Evolutionary conservation across 2,113 vertebrate species (phyloP).

Genomic region (Anarhynchus alexandrinus): DNA sequence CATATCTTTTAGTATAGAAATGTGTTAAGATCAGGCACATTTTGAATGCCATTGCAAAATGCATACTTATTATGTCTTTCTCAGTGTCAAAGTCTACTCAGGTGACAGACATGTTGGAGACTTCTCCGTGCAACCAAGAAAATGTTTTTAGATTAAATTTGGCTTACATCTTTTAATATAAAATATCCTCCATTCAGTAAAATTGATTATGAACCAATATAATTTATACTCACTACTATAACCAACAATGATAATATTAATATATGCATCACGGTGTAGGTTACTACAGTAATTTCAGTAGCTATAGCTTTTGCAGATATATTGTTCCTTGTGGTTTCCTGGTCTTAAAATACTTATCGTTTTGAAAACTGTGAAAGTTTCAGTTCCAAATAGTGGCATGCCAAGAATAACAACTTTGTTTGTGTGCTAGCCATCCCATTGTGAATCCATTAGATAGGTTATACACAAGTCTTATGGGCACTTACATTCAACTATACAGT

Average conservation of each 20-base stretch:
- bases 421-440: constrained; percentile 58
- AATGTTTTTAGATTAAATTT: not conserved
- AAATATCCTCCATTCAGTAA: not conserved
- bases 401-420: constrained; percentile 81
- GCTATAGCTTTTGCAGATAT: constrained; percentile 59
- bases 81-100: not conserved
- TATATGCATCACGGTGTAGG: not conserved
- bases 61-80: not conserved
- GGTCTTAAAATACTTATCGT: constrained; percentile 72
- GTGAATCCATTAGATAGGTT: constrained; percentile 61
- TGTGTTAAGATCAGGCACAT: not conserved
- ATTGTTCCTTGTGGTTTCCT: constrained; percentile 78
- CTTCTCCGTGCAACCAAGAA: not conserved
- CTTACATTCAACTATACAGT: not conserved
- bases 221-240: not conserved
- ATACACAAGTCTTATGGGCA: constrained; percentile 53
- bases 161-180: not conserved
- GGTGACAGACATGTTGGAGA: not conserved
- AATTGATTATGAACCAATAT: not conserved
- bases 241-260: not conserved
- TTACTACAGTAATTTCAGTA: not conserved
- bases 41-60: not conserved
- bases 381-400: constrained; percentile 65
- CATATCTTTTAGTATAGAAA: not conserved
- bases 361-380: constrained; percentile 68